Evolutionary conservation across 2,113 vertebrate genomes (phyloP).

Genomic region (Nothoprocta pentlandii): DNA sequence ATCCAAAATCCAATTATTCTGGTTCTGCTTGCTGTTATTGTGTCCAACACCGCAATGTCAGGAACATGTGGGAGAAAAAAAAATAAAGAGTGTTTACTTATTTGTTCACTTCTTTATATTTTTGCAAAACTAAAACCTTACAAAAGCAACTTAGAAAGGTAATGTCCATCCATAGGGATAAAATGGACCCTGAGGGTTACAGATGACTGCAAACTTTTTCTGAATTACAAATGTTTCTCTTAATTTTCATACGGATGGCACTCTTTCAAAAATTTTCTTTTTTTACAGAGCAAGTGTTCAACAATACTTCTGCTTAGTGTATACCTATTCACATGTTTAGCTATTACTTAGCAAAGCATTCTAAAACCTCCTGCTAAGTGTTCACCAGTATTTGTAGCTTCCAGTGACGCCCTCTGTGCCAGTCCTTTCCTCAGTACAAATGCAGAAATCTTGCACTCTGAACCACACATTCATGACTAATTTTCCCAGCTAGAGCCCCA

Average conservation of each 20-base stretch:
- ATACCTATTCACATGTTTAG: neutral
- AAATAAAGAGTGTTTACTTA: neutral
- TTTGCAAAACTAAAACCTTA: neutral
- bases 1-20: fast-evolving
- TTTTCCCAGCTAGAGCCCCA: neutral
- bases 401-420: neutral
- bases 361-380: slow-evolving; percentile 2
- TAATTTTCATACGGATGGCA: slow-evolving; percentile 11
- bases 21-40: neutral
- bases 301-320: neutral
- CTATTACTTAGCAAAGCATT: neutral
- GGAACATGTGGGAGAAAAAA: neutral
- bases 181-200: neutral
- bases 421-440: neutral
- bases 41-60: neutral
- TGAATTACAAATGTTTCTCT: slow-evolving; percentile 18
- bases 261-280: neutral
- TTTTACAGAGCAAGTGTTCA: neutral
- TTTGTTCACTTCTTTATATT: neutral
- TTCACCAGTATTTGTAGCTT: neutral
- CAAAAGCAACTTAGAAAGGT: neutral
- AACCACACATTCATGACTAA: neutral
- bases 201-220: neutral
- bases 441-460: neutral
- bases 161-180: neutral